These are phyloP conservation scores for Rotaria magnacalcarata DNA, from an alignment of 2,888 invertebrate species.

Conservation along the genomic window DNA sequence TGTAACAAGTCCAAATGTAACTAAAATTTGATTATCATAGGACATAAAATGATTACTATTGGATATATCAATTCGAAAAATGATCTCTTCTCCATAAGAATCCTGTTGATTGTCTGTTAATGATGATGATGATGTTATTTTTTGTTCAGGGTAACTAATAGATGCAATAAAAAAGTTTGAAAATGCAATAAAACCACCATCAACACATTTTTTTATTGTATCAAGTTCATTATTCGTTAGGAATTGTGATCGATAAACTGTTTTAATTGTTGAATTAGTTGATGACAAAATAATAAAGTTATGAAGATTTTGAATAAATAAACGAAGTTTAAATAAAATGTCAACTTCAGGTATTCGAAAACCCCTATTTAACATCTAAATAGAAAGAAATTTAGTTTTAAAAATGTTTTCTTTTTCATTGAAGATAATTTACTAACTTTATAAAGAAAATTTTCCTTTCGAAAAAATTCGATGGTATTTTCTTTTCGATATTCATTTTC, in stretches of 20 bases:
- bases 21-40: not conserved
- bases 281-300: not conserved
- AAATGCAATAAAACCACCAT: not conserved
- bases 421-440: not conserved
- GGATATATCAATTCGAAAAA: not conserved
- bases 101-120: not conserved
- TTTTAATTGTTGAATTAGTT: not conserved
- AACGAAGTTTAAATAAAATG: not conserved
- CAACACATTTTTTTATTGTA: not conserved
- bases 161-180: not conserved
- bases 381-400: not conserved
- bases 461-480: not conserved
- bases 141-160: not conserved
- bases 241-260: not conserved
- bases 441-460: not conserved
- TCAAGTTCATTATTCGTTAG: not conserved
- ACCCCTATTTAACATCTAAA: constrained; percentile 7
- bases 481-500: not conserved
- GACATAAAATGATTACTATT: not conserved
- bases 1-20: not conserved
- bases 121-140: not conserved
- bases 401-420: not conserved
- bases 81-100: not conserved
- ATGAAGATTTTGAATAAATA: constrained; percentile 24
- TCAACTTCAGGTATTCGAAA: constrained; percentile 6